Base-by-base conservation (phyloP, 1,140 invertebrate species). In the Drosophila oshimai region DNA sequence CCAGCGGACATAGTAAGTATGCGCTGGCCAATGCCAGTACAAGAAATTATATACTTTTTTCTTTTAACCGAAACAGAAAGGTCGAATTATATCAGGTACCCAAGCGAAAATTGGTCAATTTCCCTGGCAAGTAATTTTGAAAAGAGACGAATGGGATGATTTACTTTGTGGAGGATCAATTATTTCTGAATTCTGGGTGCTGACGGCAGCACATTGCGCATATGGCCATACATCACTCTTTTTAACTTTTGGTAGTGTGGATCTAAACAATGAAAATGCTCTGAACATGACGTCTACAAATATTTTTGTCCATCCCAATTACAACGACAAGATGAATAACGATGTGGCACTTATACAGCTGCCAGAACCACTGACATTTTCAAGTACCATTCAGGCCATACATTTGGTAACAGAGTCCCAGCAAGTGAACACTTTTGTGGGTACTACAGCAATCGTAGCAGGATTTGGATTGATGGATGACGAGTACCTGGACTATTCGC, bases 171-270 rank as follows among this genome's bases (percentile, higher is more conserved):
- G 94, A 9, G 93, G 92, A 7, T 93, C 93, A 4, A 90, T 94
- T 12, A 92, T 94, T 55, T 92, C 91, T 2, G 36, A 57, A 20
- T 74, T 60, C 18, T 94, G 92, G 86, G 91, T 94, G 7, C 65
- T 94, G 7, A 94, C 93, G 0, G 93, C 93, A 0, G 93, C 92
- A 17, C 93, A 94, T 74, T 94, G 93, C 69, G 91, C 76, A n/a
- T 76, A 78, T 45, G 89, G 83, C 1, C 51, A 47, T 0, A 20
- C 42, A 0, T 88, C 89, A 2, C 20, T 90, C 0, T 78, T 89
- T 3, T 55, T 92, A 0, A 86, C 91, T 2, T 80, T 93, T 7
- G 93, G 93, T 6, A 92, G 89, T 28, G 89, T 92, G 20, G 84
- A 91, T 37, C 72, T 93, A 7, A 74, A 90, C 12, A 71, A 90